Evolutionary conservation across 2,888 invertebrate species (phyloP).

Genomic region (Lamellibrachia satsuma): DNA sequence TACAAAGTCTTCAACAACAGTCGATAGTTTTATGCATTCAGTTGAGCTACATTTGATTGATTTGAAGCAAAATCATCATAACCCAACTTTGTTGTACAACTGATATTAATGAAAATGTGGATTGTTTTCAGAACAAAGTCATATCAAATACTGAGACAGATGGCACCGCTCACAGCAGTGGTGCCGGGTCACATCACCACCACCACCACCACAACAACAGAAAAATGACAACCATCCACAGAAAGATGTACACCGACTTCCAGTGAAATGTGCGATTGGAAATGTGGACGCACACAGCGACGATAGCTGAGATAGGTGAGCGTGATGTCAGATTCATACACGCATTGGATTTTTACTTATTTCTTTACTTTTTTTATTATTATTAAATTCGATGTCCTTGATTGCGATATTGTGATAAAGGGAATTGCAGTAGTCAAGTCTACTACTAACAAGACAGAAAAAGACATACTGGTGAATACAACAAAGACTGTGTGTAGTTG

Average conservation of each 20-base stretch:
- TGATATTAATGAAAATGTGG: not conserved
- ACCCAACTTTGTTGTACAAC: not conserved
- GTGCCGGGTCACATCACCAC: not conserved
- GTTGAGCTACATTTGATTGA: no score
- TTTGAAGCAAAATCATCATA: no score
- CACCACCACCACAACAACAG: not conserved
- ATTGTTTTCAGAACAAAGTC: constrained; percentile 19
- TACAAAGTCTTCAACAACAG: no score
- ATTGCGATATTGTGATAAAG: no score
- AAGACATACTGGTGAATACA: no score
- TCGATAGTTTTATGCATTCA: no score
- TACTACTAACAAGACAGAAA: no score
- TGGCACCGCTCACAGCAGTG: not conserved
- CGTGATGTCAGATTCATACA: not conserved
- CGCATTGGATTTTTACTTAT: no score
- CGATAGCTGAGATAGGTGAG: constrained; percentile 32
- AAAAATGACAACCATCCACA: not conserved
- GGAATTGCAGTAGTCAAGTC: no score
- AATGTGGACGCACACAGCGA: constrained; percentile 29
- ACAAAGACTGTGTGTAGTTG: no score
- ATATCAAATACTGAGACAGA: constrained; percentile 6
- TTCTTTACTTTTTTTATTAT: no score
- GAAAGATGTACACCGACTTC: not conserved
- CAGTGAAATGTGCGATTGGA: not conserved
- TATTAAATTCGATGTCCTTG: no score